Evolutionary conservation across 2,797 vertebrate genomes (phyloP).

Genomic region (Chelmon rostratus): DNA sequence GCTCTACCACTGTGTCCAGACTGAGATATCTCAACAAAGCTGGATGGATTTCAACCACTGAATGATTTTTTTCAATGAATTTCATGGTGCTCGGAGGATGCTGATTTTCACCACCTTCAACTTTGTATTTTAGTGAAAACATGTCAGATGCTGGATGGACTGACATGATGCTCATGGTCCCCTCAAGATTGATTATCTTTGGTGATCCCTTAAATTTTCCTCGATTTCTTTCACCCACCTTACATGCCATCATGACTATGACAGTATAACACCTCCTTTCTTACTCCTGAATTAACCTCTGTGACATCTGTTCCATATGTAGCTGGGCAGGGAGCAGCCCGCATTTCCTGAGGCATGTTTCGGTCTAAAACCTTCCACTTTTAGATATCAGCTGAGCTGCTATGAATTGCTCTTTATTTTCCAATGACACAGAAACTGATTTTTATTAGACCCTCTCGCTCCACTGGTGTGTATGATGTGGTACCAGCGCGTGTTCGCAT

Average conservation of each 20-base stretch:
- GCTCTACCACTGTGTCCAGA: neutral
- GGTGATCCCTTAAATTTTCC: neutral
- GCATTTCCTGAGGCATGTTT: slow-evolving; percentile 15
- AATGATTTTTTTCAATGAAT: neutral
- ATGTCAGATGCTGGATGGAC: neutral
- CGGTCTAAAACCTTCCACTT: neutral
- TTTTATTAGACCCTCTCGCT: neutral
- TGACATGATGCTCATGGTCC: neutral
- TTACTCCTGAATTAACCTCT: slow-evolving; percentile 22
- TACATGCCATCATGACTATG: neutral
- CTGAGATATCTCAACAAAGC: neutral
- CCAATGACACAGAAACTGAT: neutral
- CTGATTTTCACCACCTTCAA: no score
- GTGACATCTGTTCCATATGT: slow-evolving; percentile 8
- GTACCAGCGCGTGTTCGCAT: neutral
- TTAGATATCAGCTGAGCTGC: neutral
- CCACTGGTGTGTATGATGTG: neutral
- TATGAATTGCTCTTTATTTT: slow-evolving; percentile 2
- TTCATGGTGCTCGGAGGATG: neutral
- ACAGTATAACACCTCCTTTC: neutral
- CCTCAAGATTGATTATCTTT: neutral
- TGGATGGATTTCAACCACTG: neutral
- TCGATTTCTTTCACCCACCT: no score
- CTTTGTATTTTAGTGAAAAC: no score
- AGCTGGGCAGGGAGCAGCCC: neutral